Base-by-base conservation (phyloP, 2,113 vertebrate species). In the Sylvilagus bachmani region DNA sequence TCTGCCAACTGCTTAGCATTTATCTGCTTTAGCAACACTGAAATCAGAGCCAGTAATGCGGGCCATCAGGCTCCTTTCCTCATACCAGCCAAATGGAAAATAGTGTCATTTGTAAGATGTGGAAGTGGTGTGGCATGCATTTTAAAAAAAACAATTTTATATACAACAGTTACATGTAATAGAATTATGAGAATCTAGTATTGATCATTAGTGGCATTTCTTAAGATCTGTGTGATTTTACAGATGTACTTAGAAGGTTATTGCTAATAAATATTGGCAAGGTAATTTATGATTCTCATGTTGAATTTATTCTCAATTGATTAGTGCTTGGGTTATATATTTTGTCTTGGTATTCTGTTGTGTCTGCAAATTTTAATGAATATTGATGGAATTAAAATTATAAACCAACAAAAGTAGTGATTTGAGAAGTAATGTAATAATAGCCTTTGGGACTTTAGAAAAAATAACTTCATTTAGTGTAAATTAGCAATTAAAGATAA, bases 291-390 rank as follows among this genome's bases (percentile, higher is more conserved):
- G 71, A 33, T 75, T 78, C 38, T 80, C 29, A n/a, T n/a, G 22
- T 33, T 55, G 70, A 36, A 90, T 86, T 75, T 89, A 80, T 82
- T 87, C 2, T 0, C 22, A 61, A n/a, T 22, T 21, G 1, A 51
- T 61, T 79, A 80, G 5, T 67, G 27, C 4, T 89, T 78, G 12
- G 38, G 31, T 75, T 75, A 90, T 67, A 62, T 21, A 70, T 94
- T 93, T 83, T 69, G 36, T 73, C 88, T 95, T 44, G 88, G 62
- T 83, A 92, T 53, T 87, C n/a, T 92, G 66, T 58, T 51, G 22
- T 81, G 10, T 71, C 58, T 86, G 19, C 21, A 73, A 38, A 87
- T 88, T 91, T 91, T 89, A 93, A 66, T 93, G 70, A 74, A 61
- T 83, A 86, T 55, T 31, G 12, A 83, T 21, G 75, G 21, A 90